Conservation (phyloP, 2,113 vertebrate genomes). For the Gavialis gangeticus region DNA sequence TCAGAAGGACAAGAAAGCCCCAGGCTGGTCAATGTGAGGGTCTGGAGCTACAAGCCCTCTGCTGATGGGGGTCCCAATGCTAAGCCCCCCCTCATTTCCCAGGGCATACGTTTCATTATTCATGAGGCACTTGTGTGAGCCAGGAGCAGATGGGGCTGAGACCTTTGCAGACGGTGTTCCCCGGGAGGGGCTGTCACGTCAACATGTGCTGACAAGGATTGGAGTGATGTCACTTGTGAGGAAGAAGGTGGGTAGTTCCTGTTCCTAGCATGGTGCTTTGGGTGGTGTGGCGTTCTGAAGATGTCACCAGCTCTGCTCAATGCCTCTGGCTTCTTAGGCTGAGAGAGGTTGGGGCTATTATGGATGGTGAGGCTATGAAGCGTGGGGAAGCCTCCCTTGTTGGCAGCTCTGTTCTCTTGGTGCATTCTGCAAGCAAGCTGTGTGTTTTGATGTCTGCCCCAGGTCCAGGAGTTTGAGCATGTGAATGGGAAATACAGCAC, state of each 20-base stretch:
- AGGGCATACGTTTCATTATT: slow-evolving; percentile 98
- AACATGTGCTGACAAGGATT: slow-evolving; percentile 96
- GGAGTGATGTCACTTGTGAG: slow-evolving; percentile 98
- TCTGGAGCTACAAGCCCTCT: neutral
- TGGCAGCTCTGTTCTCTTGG: neutral
- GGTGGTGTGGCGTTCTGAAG: neutral
- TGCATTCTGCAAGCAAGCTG: neutral
- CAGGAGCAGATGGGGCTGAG: slow-evolving; percentile 93
- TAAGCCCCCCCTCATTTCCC: slow-evolving; percentile 5
- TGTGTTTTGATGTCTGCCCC: neutral
- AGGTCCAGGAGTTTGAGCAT: slow-evolving; percentile 98
- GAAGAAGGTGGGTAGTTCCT: slow-evolving; percentile 91
- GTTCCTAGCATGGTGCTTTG: neutral
- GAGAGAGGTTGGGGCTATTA: too few relatives aligned
- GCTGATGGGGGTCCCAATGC: neutral
- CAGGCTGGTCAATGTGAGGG: neutral
- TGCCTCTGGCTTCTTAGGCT: neutral
- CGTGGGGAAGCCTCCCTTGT: too few relatives aligned
- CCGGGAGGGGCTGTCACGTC: slow-evolving; percentile 93
- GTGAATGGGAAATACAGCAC: slow-evolving; percentile 98
- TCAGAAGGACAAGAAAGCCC: neutral
- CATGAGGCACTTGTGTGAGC: slow-evolving; percentile 97
- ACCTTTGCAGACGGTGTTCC: slow-evolving; percentile 97
- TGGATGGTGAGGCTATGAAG: neutral
- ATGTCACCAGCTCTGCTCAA: neutral